Base-by-base conservation (phyloP, 1,140 invertebrate genomes). In the Planococcus citri region DNA sequence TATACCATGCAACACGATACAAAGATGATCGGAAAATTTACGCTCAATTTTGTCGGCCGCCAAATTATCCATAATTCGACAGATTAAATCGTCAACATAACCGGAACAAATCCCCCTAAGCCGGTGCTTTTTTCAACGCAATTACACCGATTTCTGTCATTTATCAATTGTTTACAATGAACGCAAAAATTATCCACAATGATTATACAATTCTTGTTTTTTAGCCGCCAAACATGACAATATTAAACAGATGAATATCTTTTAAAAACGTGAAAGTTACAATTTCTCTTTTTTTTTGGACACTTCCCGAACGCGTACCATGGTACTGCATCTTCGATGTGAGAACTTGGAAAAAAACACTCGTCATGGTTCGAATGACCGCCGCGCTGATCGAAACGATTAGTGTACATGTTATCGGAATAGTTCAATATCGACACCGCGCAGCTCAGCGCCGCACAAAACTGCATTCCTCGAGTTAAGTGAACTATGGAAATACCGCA, bases 201-300 rank as follows among this genome's bases (percentile, higher is more conserved):
- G 41, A 51, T 51, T 51, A 51, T 51, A 51, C 41, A 51, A 6
- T 51, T 51, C 41, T 14, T 20, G 12, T 51, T 8, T 37, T 14
- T 6, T 9, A 51, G 3, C 4, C 41, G 12, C 41, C 41, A 4
- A 51, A 20, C 6, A 20, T 17, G 41, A 51, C 41, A 37, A 37
- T 37, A 51, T 51, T 51, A 51, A 20, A n/a, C n/a, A 51, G 41
- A 51, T 51, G 41, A 51, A 20, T 17, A 51, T 51, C 41, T 51
- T 51, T 51, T 14, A 20, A 20, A 51, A 51, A 51, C 41, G 41
- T 51, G 41, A 51, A 51, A 51, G 41, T 51, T 17, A 51, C 12
- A 51, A 51, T 51, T 51, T 51, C 41, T 51, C 41, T 51, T 51
- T 51, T n/a, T n/a, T 51, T 51, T 51, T 51, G 41, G 41, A 51